A percentile compares a stretch with the other conserved stretches of the same genome.
phyloP scores from a whole-genome alignment of 2,888 invertebrate species.

The Noctua pronuba region DNA sequence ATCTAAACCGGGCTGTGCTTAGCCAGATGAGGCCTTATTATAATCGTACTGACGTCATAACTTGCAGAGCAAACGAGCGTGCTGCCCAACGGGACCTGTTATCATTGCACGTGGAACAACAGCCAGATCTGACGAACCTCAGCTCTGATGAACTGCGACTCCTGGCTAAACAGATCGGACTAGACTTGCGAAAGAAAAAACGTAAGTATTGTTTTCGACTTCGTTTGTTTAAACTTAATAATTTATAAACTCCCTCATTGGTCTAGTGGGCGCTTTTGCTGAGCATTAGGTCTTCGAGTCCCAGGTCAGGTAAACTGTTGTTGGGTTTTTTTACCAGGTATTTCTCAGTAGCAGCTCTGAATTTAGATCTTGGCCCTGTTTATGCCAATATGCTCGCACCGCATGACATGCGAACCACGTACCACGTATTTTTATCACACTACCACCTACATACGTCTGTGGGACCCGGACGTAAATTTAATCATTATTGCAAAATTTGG shows the following conservation, averaged over 20 bases:
- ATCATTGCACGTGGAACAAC: slow-evolving; percentile 83
- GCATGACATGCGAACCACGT: neutral
- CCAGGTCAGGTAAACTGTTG: neutral
- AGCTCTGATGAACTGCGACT: slow-evolving; percentile 75
- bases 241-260: neutral
- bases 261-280: neutral
- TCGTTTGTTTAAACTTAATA: neutral
- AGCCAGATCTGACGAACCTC: slow-evolving; percentile 76
- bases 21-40: neutral
- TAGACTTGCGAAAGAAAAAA: slow-evolving; percentile 76
- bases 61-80: slow-evolving; percentile 80
- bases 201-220: slow-evolving; percentile 68
- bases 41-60: neutral
- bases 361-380: neutral
- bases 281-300: neutral
- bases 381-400: neutral
- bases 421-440: neutral
- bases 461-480: neutral
- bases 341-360: neutral
- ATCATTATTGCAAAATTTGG: no score
- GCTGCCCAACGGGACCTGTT: slow-evolving; percentile 80
- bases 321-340: neutral
- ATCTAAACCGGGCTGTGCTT: neutral
- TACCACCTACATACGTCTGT: neutral
- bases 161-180: slow-evolving; percentile 80